Base-by-base conservation (phyloP, 2,797 vertebrate genomes). In the Morus bassanus region DNA sequence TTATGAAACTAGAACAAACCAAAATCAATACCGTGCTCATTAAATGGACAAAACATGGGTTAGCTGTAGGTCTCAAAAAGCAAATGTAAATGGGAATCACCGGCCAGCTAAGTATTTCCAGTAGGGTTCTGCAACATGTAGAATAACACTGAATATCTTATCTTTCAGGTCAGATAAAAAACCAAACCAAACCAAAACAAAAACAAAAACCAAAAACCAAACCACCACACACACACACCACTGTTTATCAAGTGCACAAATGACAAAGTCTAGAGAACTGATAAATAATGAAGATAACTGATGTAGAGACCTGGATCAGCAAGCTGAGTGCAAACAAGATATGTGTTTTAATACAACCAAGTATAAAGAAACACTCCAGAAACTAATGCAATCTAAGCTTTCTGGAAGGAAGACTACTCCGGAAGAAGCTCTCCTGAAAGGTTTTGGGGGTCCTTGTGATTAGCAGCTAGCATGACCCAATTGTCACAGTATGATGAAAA, bases 1-100 rank as follows among this genome's bases (percentile, higher is more conserved):
- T 93, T 91, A 96, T 43, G 82, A 93, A 96, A 92, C 85, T 68
- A 81, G 43, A 88, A 64, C 85, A 91, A 95, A 80, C 59, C 51
- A 85, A 93, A 93, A 93, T 94, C 79, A 92, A 96, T 91, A 92
- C 0, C 0, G 53, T n/a, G 57, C 60, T 96, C 79, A 69, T 84
- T 92, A 96, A 93, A 90, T 37, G 50, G 64, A 92, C 75, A 76
- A 93, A 85, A 77, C 64, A 63, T 9, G 13, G 56, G 17, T 53
- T 50, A 88, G 68, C 65, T 35, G n/a, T 9, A 68, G 87, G 87
- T 89, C 60, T 94, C 37, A 68, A 85, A 94, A 88, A 92, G 25
- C 65, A 84, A 89, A 95, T 35, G 21, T 37, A 87, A 80, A 88
- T 57, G 50, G 69, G 64, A 85, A 85, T 88, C 35, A 65, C 57